Conservation (phyloP, 92 coral and sea anemone genomes). For the Heteractis magnifica region DNA sequence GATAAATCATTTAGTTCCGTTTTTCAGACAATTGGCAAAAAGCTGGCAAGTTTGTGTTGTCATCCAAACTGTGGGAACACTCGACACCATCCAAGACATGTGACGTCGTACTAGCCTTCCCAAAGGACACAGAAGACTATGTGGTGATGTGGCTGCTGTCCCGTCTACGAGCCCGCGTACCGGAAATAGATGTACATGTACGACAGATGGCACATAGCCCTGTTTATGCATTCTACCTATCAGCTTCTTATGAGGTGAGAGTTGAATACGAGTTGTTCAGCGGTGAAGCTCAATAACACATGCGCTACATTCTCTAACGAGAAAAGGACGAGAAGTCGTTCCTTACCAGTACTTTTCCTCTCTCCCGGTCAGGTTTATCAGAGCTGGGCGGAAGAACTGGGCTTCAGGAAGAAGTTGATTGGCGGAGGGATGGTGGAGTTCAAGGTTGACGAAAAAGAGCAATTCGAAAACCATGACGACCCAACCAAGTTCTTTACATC, state of each 20-base stretch:
- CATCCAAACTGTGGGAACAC: slow-evolving; percentile 96
- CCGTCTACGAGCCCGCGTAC: slow-evolving; percentile 92
- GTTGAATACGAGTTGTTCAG: neutral
- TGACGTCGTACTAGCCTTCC: slow-evolving; percentile 93
- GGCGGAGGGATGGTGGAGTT: slow-evolving; percentile 98
- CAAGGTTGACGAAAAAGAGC: slow-evolving; percentile 65
- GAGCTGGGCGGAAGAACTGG: slow-evolving; percentile 83
- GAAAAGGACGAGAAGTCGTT: neutral
- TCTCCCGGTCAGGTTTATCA: slow-evolving; percentile 39
- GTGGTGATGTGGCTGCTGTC: slow-evolving; percentile 98
- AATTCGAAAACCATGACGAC: slow-evolving; percentile 82
- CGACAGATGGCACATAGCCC: slow-evolving; percentile 97
- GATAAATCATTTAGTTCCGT: neutral
- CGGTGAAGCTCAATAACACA: neutral
- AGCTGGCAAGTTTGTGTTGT: slow-evolving; percentile 91
- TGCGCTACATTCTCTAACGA: neutral
- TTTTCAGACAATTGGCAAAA: slow-evolving; percentile 62
- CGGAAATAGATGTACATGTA: slow-evolving; percentile 90
- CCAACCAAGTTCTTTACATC: slow-evolving; percentile 89
- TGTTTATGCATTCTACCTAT: slow-evolving; percentile 89
- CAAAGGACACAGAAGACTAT: slow-evolving; percentile 96
- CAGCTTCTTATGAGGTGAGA: slow-evolving; percentile 70
- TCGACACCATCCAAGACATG: slow-evolving; percentile 91
- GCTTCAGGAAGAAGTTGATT: slow-evolving; percentile 79
- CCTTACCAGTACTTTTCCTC: neutral